phyloP scores from a whole-genome alignment of 1,140 invertebrate genomes.

The Macrobrachium rosenbergii region DNA sequence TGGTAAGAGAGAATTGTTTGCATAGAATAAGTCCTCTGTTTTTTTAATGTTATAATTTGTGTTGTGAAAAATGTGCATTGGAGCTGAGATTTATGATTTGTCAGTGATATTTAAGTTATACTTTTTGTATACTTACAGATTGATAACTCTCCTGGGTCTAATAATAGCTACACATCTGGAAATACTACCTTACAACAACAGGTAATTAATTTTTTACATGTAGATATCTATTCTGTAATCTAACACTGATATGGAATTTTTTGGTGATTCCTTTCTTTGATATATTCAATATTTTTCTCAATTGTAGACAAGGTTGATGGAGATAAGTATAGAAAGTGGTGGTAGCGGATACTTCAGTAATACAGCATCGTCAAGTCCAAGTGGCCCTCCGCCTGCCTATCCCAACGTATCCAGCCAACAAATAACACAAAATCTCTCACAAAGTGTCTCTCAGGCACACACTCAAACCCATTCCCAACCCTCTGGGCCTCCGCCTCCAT shows the following conservation, averaged over 20 bases:
- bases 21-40: background rate
- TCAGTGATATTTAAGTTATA: background rate
- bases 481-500: conserved; percentile 51
- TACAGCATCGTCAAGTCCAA: conserved; percentile 41
- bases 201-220: conserved; percentile 6
- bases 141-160: conserved; percentile 55
- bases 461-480: conserved; percentile 42
- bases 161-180: conserved; percentile 56
- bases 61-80: background rate
- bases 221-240: no score
- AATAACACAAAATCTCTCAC: conserved; percentile 26
- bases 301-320: conserved; percentile 45
- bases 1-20: conserved; percentile 26
- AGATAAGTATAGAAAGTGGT: conserved; percentile 42
- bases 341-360: conserved; percentile 41
- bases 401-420: conserved; percentile 43
- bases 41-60: background rate
- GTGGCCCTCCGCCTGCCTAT: conserved; percentile 46
- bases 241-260: background rate
- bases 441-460: conserved; percentile 31
- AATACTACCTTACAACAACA: conserved; percentile 49
- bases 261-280: background rate
- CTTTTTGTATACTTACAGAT: conserved; percentile 24
- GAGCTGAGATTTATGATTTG: background rate
- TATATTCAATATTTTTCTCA: background rate